phyloP scores from a whole-genome alignment of 2,797 vertebrate species.

The Diplodus sargus region DNA sequence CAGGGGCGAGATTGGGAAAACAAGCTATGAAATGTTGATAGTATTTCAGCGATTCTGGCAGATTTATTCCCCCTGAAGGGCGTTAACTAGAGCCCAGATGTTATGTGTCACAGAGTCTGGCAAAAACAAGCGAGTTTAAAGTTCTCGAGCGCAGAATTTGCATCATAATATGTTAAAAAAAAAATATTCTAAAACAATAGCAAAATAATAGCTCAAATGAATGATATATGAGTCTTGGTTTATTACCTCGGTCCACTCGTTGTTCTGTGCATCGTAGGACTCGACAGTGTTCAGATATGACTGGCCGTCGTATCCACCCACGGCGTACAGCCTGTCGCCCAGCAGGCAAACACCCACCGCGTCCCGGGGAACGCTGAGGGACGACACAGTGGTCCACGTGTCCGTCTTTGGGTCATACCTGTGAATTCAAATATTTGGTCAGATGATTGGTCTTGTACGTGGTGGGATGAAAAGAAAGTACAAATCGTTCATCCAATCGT shows the following conservation, averaged over 20 bases:
- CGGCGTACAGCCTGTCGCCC: conserved; percentile 93
- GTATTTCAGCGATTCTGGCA: conserved; percentile 36
- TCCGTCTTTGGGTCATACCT: conserved; percentile 98
- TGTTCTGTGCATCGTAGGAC: conserved; percentile 95
- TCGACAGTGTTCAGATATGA: conserved; percentile 93
- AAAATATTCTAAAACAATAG: background rate
- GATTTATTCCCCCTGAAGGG: conserved; percentile 32
- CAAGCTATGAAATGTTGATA: conserved; percentile 42
- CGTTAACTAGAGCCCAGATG: conserved; percentile 22
- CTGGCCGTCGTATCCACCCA: conserved; percentile 97
- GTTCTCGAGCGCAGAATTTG: background rate
- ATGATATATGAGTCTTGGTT: too few relatives aligned
- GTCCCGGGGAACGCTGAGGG: conserved; percentile 92
- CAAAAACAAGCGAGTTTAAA: conserved; percentile 21
- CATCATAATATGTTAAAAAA: background rate
- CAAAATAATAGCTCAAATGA: too few relatives aligned
- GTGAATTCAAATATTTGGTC: conserved; percentile 35
- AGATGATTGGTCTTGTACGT: background rate
- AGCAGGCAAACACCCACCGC: conserved; percentile 94
- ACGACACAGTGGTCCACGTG: conserved; percentile 94
- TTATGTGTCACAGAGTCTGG: conserved; percentile 17
- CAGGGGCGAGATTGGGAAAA: conserved; percentile 40
- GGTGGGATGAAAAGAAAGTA: background rate
- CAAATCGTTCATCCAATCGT: conserved; percentile 3
- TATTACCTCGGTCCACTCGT: conserved; percentile 96